Conservation (phyloP, 1,140 invertebrate genomes). For the Nasonia vitripennis region DNA sequence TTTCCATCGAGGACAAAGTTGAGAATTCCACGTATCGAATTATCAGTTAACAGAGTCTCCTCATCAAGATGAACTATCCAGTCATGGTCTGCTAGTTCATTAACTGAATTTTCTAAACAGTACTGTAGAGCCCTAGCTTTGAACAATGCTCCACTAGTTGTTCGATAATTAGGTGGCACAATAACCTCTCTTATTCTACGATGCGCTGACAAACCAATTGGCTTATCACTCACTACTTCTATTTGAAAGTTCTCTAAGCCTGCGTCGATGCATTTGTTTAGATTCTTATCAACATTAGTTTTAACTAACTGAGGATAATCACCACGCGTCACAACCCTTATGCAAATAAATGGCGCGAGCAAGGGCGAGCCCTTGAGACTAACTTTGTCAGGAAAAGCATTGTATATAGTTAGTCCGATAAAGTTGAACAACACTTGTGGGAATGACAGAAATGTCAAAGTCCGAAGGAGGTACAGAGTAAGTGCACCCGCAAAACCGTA, state of each 20-base stretch:
- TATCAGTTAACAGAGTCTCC: constrained; percentile 96
- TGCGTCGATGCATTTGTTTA: constrained; percentile 91
- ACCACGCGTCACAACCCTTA: constrained; percentile 95
- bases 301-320: constrained; percentile 95
- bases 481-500: constrained; percentile 86
- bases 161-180: constrained; percentile 89
- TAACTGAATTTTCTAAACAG: constrained; percentile 93
- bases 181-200: constrained; percentile 88
- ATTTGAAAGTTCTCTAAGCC: constrained; percentile 97
- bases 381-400: constrained; percentile 96
- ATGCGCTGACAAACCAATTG: constrained; percentile 83
- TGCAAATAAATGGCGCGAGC: constrained; percentile 95
- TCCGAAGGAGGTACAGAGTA: constrained; percentile 85
- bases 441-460: constrained; percentile 90
- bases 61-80: constrained; percentile 99
- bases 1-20: constrained; percentile 97
- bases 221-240: constrained; percentile 97
- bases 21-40: constrained; percentile 92
- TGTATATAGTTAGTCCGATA: constrained; percentile 92
- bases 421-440: constrained; percentile 95
- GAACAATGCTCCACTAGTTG: constrained; percentile 93
- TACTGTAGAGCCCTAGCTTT: constrained; percentile 97
- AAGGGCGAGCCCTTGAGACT: constrained; percentile 91
- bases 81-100: constrained; percentile 91
- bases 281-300: constrained; percentile 91